These are phyloP conservation scores for Scolopax mira DNA, from an alignment of 2,113 vertebrate species.

Conservation along the genomic window DNA sequence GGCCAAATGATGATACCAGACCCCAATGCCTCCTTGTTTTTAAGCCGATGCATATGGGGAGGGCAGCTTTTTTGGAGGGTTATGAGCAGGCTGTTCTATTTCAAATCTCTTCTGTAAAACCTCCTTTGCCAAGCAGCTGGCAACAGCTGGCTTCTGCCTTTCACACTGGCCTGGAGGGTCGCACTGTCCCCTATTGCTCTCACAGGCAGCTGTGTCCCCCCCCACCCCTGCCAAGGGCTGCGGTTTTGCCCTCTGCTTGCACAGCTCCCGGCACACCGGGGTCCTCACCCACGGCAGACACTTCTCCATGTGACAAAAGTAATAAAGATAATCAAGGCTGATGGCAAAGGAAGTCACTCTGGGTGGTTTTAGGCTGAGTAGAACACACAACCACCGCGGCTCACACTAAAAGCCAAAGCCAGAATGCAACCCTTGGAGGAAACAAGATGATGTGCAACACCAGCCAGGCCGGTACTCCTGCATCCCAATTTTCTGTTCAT, in stretches of 20 bases:
- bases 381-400: neutral
- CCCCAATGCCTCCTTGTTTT: neutral
- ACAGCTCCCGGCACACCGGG: neutral
- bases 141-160: neutral
- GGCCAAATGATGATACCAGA: neutral
- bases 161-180: neutral
- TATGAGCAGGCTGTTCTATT: neutral
- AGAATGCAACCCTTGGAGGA: accelerated
- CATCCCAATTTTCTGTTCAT: neutral
- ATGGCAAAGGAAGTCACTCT: neutral
- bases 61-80: neutral
- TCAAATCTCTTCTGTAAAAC: neutral
- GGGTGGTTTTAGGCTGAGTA: neutral
- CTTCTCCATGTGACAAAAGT: neutral
- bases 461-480: neutral
- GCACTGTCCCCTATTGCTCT: neutral
- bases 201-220: too few relatives aligned
- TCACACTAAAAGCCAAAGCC: neutral
- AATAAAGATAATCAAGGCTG: neutral
- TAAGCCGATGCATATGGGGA: neutral
- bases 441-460: neutral
- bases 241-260: accelerated
- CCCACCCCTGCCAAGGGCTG: too few relatives aligned
- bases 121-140: neutral
- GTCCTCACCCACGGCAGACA: neutral